Percentiles rank a stretch among this genome's conserved stretches.
These are phyloP conservation scores for Apamea epomidion DNA, from an alignment of 2,888 invertebrate species.

Conservation along the genomic window DNA sequence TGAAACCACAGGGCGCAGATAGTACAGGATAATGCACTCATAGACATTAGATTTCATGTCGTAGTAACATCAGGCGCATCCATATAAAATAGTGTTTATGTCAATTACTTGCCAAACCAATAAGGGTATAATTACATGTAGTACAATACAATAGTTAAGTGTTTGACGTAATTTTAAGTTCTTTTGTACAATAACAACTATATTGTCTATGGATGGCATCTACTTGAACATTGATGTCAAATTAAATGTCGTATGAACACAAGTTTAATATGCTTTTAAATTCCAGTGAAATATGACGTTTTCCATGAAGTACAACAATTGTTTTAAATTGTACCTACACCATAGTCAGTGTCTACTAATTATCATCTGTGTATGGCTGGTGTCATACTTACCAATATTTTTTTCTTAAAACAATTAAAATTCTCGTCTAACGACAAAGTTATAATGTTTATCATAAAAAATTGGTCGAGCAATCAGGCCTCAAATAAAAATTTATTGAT, in stretches of 20 bases:
- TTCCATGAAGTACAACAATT: not conserved
- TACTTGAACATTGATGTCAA: slow-evolving; percentile 16
- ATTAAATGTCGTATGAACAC: slow-evolving; percentile 24
- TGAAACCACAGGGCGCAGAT: not conserved
- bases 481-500: not conserved
- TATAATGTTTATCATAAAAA: not conserved
- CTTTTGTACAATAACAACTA: not conserved
- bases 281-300: slow-evolving; percentile 6
- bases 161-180: slow-evolving; percentile 23
- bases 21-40: not conserved
- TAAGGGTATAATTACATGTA: slow-evolving; percentile 6
- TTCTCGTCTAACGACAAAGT: not conserved
- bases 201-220: not conserved
- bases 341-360: not conserved
- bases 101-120: not conserved
- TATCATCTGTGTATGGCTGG: too few relatives aligned
- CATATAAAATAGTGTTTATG: slow-evolving; percentile 22
- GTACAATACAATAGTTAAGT: not conserved
- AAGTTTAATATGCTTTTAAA: slow-evolving; percentile 38
- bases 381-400: too few relatives aligned
- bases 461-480: not conserved
- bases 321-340: not conserved
- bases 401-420: not conserved
- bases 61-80: not conserved
- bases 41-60: not conserved